These are phyloP conservation scores for Ceyx erithaca DNA, from an alignment of 2,797 vertebrate genomes.

Conservation along the genomic window DNA sequence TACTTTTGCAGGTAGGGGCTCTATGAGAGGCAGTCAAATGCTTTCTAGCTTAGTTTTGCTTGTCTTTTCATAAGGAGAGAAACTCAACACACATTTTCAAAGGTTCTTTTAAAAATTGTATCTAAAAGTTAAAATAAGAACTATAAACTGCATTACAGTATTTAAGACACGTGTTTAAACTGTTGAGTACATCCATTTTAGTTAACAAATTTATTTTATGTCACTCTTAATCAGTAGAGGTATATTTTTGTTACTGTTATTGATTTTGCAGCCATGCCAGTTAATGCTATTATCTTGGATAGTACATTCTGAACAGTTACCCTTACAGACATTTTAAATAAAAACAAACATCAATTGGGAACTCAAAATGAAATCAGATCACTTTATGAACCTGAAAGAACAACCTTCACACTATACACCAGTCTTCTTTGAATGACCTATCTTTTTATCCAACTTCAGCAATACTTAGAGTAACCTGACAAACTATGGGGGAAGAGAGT, in stretches of 20 bases:
- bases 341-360: slow-evolving; percentile 75
- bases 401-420: slow-evolving; percentile 21
- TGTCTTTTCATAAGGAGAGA: neutral
- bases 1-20: neutral
- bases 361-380: slow-evolving; percentile 75
- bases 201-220: slow-evolving; percentile 75
- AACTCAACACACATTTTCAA: slow-evolving; percentile 29
- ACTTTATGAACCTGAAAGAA: slow-evolving; percentile 64
- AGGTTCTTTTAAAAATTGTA: slow-evolving; percentile 32
- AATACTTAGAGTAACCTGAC: neutral
- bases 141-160: slow-evolving; percentile 26
- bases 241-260: slow-evolving; percentile 77
- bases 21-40: neutral
- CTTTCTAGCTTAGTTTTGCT: slow-evolving; percentile 12
- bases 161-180: slow-evolving; percentile 49
- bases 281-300: slow-evolving; percentile 74
- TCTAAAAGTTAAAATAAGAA: slow-evolving; percentile 48
- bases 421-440: slow-evolving; percentile 50
- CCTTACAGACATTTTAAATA: slow-evolving; percentile 78
- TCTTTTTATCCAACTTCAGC: slow-evolving; percentile 20
- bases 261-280: slow-evolving; percentile 77
- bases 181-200: slow-evolving; percentile 66
- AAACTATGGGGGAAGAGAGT: slow-evolving; percentile 1
- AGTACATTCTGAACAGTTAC: slow-evolving; percentile 68
- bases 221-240: slow-evolving; percentile 74